phyloP scores from a whole-genome alignment of 2,113 vertebrate genomes.

The Oxyruncus cristatus region DNA sequence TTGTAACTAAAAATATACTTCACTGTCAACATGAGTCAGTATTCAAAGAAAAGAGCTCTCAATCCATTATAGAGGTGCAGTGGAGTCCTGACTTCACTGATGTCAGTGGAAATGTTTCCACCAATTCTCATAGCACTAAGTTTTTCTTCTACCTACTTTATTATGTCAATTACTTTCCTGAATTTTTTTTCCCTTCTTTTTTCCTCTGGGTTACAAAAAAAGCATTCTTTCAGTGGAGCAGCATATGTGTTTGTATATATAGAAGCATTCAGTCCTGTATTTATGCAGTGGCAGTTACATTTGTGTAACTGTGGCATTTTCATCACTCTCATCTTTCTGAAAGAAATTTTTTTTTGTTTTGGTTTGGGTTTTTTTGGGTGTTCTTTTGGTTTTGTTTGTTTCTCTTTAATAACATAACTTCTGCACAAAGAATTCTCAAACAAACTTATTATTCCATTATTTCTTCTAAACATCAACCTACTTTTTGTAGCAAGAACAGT shows the following conservation, averaged over 20 bases:
- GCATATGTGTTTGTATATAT: background rate
- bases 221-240: background rate
- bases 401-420: background rate
- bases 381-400: background rate
- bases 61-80: background rate
- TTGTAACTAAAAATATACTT: slow-evolving; percentile 15
- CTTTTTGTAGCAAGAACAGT: background rate
- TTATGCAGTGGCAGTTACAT: background rate
- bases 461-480: background rate
- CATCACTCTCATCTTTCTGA: background rate
- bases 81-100: background rate
- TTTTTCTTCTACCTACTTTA: background rate
- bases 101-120: background rate
- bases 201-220: background rate
- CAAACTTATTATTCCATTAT: background rate
- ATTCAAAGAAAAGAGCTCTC: background rate
- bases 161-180: background rate
- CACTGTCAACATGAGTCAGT: background rate
- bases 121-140: background rate
- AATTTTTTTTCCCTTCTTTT: background rate
- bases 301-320: background rate
- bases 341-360: background rate
- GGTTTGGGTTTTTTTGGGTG: background rate
- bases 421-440: background rate
- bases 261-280: background rate